Percentiles rank a stretch among this genome's conserved stretches.
phyloP scores from a whole-genome alignment of 2,888 invertebrate genomes.

The Zootermopsis nevadensis region DNA sequence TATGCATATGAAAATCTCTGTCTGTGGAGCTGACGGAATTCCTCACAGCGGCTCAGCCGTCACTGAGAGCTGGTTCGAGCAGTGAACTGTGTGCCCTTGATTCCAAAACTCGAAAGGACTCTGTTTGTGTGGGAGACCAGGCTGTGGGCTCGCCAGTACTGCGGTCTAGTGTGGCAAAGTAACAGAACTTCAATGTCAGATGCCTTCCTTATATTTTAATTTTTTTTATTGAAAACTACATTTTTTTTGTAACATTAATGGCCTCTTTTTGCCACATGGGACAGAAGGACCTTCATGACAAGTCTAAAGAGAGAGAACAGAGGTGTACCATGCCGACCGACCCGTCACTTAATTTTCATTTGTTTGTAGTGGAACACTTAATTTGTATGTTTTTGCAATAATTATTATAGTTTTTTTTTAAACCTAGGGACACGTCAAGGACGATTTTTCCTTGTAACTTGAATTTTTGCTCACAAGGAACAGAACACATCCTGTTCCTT shows the following conservation, averaged over 20 bases:
- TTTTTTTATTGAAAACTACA: slow-evolving; percentile 50
- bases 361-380: not conserved
- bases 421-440: not conserved
- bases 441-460: not conserved
- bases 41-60: too few relatives aligned
- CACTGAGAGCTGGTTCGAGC: too few relatives aligned
- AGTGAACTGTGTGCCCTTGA: too few relatives aligned
- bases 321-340: slow-evolving; percentile 40
- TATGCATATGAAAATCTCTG: too few relatives aligned
- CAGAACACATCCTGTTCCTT: slow-evolving; percentile 4
- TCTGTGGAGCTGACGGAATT: too few relatives aligned
- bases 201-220: slow-evolving; percentile 49
- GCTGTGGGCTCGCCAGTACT: not conserved
- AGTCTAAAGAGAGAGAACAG: slow-evolving; percentile 54
- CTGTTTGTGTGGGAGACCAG: not conserved
- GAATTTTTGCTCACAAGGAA: slow-evolving; percentile 1
- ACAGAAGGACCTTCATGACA: slow-evolving; percentile 52
- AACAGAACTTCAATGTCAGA: not conserved
- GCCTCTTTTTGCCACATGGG: slow-evolving; percentile 50
- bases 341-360: not conserved
- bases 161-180: not conserved
- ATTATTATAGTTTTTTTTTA: not conserved
- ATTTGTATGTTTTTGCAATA: not conserved
- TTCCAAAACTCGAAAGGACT: not conserved
- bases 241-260: slow-evolving; percentile 28